Conservation (phyloP, 2,113 vertebrate genomes). For the Labeo catla region DNA sequence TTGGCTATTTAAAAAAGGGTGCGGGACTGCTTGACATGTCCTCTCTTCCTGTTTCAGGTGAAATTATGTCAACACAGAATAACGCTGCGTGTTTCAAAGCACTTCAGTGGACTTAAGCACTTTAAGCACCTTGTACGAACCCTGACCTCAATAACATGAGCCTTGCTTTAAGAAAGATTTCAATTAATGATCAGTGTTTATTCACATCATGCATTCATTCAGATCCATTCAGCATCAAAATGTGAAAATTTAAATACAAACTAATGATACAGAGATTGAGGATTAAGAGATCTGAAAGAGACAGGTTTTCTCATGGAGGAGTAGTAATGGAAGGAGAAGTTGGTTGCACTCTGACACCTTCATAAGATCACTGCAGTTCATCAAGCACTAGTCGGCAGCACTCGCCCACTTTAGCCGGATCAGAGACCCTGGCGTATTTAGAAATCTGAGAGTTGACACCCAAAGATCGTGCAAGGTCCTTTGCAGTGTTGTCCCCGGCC, state of each 20-base stretch:
- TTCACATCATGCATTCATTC: constrained; percentile 58
- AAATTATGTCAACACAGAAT: no score
- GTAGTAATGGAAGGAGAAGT: constrained; percentile 2
- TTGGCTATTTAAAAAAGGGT: no score
- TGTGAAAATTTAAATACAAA: constrained; percentile 54
- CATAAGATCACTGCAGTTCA: constrained; percentile 79
- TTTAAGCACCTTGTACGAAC: no score
- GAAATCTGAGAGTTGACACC: constrained; percentile 92
- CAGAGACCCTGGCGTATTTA: constrained; percentile 88
- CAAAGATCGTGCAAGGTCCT: constrained; percentile 92
- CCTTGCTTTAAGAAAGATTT: constrained; percentile 41
- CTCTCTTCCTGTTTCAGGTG: no score
- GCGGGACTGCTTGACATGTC: no score
- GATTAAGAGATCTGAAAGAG: constrained; percentile 13
- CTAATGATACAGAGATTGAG: constrained; percentile 31
- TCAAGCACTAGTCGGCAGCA: constrained; percentile 93
- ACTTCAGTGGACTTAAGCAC: no score
- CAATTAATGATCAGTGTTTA: constrained; percentile 51
- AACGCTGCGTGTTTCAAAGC: no score
- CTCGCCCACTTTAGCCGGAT: constrained; percentile 92
- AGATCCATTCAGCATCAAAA: constrained; percentile 50
- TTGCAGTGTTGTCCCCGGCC: constrained; percentile 85
- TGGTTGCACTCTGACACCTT: not conserved
- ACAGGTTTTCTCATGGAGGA: constrained; percentile 10
- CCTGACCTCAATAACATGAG: constrained; percentile 28